Evolutionary conservation across 2,888 invertebrate species (phyloP).

Genomic region (Hyppa rectilinea): DNA sequence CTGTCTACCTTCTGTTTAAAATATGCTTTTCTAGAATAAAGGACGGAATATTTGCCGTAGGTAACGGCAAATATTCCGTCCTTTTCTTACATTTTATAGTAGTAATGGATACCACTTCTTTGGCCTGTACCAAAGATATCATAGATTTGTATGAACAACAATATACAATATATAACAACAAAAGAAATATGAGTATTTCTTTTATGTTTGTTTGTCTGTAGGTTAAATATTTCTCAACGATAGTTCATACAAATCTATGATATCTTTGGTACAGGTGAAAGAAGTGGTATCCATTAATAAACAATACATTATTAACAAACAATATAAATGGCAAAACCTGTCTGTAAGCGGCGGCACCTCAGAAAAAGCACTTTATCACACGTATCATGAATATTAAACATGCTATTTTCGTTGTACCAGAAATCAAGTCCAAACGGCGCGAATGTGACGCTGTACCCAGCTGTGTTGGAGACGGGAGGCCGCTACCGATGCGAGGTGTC

Average conservation of each 20-base stretch:
- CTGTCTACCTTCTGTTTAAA: neutral
- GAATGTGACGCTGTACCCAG: constrained; percentile 92
- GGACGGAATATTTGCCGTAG: neutral
- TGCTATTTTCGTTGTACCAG: constrained; percentile 78
- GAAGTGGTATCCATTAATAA: too few relatives aligned
- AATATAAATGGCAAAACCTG: constrained; percentile 29
- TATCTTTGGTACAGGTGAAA: too few relatives aligned
- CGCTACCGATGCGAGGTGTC: constrained; percentile 95
- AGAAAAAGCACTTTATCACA: constrained; percentile 20
- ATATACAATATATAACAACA: too few relatives aligned
- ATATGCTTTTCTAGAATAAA: neutral
- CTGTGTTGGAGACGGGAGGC: constrained; percentile 93
- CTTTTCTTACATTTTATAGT: neutral
- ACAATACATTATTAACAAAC: too few relatives aligned
- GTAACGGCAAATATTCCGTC: too few relatives aligned
- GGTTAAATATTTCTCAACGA: too few relatives aligned
- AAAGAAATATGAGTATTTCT: too few relatives aligned
- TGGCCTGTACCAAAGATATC: neutral
- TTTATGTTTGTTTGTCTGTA: too few relatives aligned
- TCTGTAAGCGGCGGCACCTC: constrained; percentile 4
- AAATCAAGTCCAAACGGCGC: constrained; percentile 92
- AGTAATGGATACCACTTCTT: neutral
- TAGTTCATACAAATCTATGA: too few relatives aligned
- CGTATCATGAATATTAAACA: constrained; percentile 32
- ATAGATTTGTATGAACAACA: neutral